These are phyloP conservation scores for Rhabdophis nuchalis DNA, from an alignment of 2,797 vertebrate genomes.

Conservation along the genomic window DNA sequence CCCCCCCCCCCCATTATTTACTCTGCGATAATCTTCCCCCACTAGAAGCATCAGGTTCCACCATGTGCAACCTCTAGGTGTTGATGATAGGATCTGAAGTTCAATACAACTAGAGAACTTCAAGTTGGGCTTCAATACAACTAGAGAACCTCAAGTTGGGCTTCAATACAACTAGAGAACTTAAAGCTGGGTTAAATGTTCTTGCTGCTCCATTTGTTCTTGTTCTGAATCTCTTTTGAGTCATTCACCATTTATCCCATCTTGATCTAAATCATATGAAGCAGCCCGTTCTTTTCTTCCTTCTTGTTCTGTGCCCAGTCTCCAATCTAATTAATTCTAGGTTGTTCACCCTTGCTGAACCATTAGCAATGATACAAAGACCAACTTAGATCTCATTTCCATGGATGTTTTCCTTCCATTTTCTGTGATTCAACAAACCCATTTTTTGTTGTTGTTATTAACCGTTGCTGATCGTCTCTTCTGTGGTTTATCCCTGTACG, in stretches of 20 bases:
- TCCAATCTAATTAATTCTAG: not conserved
- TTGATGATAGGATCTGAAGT: not conserved
- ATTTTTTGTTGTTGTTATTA: not conserved
- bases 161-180: too few species aligned
- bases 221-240: not conserved
- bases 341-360: not conserved
- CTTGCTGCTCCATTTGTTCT: not conserved
- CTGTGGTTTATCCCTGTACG: not conserved
- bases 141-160: not conserved
- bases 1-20: too few species aligned
- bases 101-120: not conserved
- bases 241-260: not conserved
- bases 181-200: not conserved
- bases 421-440: not conserved
- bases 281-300: not conserved
- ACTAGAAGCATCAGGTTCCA: not conserved
- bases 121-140: not conserved
- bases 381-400: not conserved
- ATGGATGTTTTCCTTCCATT: not conserved
- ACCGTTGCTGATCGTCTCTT: not conserved
- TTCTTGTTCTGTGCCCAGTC: not conserved
- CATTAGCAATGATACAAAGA: not conserved
- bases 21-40: too few species aligned
- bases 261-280: not conserved
- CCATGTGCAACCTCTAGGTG: not conserved